phyloP scores from a whole-genome alignment of 2,888 invertebrate genomes.

The Poecilus cupreus region DNA sequence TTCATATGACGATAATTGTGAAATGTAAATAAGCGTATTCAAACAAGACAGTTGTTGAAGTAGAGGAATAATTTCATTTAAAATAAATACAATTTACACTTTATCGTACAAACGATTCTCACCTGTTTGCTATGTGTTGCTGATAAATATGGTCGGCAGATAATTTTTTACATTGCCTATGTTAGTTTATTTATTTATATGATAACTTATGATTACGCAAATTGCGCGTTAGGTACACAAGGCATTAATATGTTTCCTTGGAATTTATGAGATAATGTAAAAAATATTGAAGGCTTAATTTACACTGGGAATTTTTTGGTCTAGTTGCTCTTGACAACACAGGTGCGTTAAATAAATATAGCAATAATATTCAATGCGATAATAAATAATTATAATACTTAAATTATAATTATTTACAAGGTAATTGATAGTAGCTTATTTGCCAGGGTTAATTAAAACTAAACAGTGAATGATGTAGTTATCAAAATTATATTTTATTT shows the following conservation, averaged over 20 bases:
- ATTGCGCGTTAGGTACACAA: not conserved
- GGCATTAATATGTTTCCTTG: not conserved
- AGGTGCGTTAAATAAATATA: too few species aligned
- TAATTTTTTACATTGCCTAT: not conserved
- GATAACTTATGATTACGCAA: conserved; percentile 1
- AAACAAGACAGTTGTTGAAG: not conserved
- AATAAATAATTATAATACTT: too few species aligned
- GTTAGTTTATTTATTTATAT: not conserved
- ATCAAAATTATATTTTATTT: too few species aligned
- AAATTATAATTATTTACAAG: too few species aligned
- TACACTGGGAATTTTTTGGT: not conserved
- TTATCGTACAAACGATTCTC: not conserved
- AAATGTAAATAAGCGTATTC: not conserved
- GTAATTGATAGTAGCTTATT: too few species aligned
- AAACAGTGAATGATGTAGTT: too few species aligned
- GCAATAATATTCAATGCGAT: too few species aligned
- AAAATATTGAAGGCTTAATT: not conserved
- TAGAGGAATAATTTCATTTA: not conserved
- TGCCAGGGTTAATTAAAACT: too few species aligned
- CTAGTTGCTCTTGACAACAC: too few species aligned
- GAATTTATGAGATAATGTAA: not conserved
- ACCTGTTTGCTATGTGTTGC: conserved; percentile 6
- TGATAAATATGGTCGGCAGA: not conserved
- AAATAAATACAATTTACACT: not conserved
- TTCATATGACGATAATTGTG: not conserved